Percentiles rank a stretch among this genome's conserved stretches.
Evolutionary conservation across 2,797 vertebrate species (phyloP).

Genomic region (Platyrinchus mystaceus): DNA sequence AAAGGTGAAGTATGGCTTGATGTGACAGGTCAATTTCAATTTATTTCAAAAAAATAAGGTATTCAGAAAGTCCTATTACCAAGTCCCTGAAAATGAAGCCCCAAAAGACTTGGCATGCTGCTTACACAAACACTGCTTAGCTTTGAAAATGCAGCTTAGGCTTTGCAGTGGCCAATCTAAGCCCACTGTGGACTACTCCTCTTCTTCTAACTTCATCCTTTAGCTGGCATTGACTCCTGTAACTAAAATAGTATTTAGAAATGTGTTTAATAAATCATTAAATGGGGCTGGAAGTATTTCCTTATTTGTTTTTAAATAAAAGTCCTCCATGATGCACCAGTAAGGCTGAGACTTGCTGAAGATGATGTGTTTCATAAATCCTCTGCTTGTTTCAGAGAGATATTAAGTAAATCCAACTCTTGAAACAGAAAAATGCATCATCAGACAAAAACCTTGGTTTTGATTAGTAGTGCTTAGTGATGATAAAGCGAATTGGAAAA

Average conservation of each 20-base stretch:
- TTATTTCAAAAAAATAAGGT: neutral
- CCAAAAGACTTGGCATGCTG: neutral
- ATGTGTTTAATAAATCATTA: neutral
- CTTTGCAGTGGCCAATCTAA: neutral
- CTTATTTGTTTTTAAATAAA: neutral
- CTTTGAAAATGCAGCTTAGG: neutral
- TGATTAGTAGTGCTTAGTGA: neutral
- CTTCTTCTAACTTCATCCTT: neutral
- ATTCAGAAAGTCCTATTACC: neutral
- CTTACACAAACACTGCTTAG: neutral
- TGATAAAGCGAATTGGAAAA: neutral
- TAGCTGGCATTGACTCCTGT: neutral
- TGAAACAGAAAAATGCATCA: slow-evolving; percentile 54
- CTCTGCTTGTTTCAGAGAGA: neutral
- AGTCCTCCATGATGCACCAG: neutral
- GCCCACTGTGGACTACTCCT: neutral
- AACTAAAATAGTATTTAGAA: neutral
- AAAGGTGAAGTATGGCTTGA: neutral
- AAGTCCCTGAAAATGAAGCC: neutral
- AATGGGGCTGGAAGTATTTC: neutral
- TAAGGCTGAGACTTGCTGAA: neutral
- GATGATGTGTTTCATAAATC: neutral
- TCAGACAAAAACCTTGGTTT: slow-evolving; percentile 30
- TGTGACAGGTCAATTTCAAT: neutral
- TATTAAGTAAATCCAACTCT: slow-evolving; percentile 12